These are phyloP conservation scores for Eristalis arbustorum DNA, from an alignment of 2,888 invertebrate species.

Conservation along the genomic window DNA sequence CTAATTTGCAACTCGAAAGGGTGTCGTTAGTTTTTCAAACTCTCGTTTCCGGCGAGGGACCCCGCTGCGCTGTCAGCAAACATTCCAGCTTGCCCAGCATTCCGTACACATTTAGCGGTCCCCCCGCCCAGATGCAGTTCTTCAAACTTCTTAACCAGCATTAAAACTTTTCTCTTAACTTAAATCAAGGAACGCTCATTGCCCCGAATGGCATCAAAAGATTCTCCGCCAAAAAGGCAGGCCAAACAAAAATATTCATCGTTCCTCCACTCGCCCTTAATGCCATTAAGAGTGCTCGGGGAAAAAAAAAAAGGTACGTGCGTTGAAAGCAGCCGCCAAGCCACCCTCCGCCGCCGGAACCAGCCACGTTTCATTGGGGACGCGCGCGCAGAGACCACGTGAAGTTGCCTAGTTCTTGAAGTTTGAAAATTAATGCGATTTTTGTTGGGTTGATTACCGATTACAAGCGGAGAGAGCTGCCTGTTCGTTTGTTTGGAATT, in stretches of 20 bases:
- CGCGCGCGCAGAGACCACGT: background rate
- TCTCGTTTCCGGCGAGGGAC: background rate
- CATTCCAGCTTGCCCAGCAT: background rate
- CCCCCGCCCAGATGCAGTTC: background rate
- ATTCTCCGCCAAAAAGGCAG: background rate
- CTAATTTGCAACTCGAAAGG: background rate
- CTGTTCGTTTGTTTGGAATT: background rate
- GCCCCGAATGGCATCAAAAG: background rate
- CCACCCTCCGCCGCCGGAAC: background rate
- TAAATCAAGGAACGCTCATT: background rate
- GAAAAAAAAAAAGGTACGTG: background rate
- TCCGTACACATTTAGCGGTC: too few relatives aligned
- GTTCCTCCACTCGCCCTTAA: background rate
- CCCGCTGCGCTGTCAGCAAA: background rate
- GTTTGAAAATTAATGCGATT: constrained; percentile 14
- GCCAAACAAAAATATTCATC: background rate
- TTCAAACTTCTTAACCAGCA: background rate
- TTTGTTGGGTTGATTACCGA: background rate
- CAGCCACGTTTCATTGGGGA: too few relatives aligned
- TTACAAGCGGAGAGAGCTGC: background rate
- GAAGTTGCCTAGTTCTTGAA: constrained; percentile 1
- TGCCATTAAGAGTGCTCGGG: background rate
- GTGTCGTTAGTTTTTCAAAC: background rate
- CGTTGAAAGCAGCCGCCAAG: background rate
- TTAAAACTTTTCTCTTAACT: background rate